A percentile compares a stretch with the other conserved stretches of the same genome.
These are phyloP conservation scores for Alexandromys fortis DNA, from an alignment of 2,113 vertebrate genomes.

Conservation along the genomic window DNA sequence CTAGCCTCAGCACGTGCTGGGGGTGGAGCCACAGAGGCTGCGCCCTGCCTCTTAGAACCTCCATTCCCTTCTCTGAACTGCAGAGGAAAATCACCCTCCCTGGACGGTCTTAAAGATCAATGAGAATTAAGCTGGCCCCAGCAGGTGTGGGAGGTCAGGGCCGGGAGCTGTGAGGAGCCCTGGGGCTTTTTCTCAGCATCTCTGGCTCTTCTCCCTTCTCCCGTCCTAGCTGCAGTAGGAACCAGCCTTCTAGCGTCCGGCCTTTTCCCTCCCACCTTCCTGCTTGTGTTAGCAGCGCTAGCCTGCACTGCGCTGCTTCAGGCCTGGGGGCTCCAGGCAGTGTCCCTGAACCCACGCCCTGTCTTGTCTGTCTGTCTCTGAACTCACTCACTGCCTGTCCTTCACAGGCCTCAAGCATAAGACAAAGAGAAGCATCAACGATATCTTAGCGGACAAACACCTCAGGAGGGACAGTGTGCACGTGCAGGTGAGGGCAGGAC, in stretches of 20 bases:
- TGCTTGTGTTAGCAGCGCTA: neutral
- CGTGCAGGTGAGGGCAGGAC: slow-evolving; percentile 75
- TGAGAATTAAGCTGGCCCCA: neutral
- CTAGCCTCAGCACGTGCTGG: neutral
- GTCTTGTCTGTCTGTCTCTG: neutral
- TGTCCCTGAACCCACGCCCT: fast-evolving
- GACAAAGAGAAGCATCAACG: slow-evolving; percentile 74
- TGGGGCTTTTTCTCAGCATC: neutral
- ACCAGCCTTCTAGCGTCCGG: neutral
- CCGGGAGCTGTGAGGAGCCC: neutral
- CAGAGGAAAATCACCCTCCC: neutral
- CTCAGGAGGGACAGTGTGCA: slow-evolving; percentile 76
- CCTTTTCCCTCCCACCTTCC: neutral
- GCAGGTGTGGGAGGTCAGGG: neutral
- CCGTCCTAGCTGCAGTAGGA: neutral
- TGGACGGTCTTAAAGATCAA: neutral
- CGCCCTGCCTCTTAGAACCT: neutral
- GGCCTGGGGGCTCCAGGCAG: neutral
- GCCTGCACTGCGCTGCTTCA: neutral
- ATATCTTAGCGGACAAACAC: slow-evolving; percentile 75
- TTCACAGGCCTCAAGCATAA: slow-evolving; percentile 66
- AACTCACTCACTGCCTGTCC: neutral
- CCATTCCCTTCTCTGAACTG: neutral
- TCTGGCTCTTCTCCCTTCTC: neutral
- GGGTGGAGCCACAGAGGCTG: neutral